Evolutionary conservation across 2,113 vertebrate species (phyloP).

Genomic region (Oryzias woworae): DNA sequence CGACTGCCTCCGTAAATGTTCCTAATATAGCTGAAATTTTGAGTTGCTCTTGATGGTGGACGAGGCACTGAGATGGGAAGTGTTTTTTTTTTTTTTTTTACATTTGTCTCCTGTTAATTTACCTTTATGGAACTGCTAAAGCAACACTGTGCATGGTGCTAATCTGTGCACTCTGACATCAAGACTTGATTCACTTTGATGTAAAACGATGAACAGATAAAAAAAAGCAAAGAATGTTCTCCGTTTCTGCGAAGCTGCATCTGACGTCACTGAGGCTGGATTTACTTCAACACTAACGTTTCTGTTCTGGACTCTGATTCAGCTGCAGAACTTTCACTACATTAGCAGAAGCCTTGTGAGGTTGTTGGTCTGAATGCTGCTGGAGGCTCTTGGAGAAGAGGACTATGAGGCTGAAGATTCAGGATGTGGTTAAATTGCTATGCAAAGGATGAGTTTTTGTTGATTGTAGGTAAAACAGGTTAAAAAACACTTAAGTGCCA

Average conservation of each 20-base stretch:
- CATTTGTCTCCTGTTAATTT: constrained; percentile 3
- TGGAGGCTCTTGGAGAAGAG: too few species aligned
- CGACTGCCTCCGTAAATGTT: constrained; percentile 6
- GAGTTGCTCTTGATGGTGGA: not conserved
- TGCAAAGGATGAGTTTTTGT: constrained; percentile 63
- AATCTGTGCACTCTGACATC: constrained; percentile 15
- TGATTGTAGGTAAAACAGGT: constrained; percentile 50
- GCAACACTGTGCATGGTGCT: constrained; percentile 49
- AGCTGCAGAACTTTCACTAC: too few species aligned
- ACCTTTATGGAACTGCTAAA: constrained; percentile 23
- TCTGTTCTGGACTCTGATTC: constrained; percentile 8
- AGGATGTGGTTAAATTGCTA: constrained; percentile 47
- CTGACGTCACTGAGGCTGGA: constrained; percentile 5
- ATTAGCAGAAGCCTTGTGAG: too few species aligned
- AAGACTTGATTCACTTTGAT: constrained; percentile 1
- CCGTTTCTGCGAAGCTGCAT: constrained; percentile 1
- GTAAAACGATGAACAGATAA: not conserved
- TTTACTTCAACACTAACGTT: constrained; percentile 6
- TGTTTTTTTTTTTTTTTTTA: constrained; percentile 4
- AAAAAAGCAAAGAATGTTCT: constrained; percentile 2
- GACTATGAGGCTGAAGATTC: not conserved
- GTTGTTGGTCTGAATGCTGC: too few species aligned
- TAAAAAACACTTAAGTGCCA: constrained; percentile 71
- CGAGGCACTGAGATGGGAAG: constrained; percentile 5
- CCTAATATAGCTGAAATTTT: constrained; percentile 6